A percentile compares a stretch with the other conserved stretches of the same genome.
These are phyloP conservation scores for Galerucella pusilla DNA, from an alignment of 2,888 invertebrate species.

Conservation along the genomic window DNA sequence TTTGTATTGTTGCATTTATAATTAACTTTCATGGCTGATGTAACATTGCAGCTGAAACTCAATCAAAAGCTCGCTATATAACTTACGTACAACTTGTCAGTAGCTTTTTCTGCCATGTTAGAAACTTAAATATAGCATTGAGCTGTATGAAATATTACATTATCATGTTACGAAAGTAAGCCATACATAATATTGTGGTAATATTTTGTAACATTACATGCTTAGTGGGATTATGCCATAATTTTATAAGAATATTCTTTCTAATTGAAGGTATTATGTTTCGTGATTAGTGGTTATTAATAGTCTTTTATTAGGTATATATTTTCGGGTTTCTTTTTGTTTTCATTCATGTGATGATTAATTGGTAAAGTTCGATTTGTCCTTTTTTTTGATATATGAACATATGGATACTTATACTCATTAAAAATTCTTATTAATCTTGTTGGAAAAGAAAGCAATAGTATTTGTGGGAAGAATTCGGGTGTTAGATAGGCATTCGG, in stretches of 20 bases:
- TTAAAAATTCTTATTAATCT: slow-evolving; percentile 3
- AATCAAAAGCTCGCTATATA: too few species aligned
- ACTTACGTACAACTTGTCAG: too few species aligned
- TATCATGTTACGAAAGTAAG: too few species aligned
- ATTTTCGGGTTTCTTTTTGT: slow-evolving; percentile 28
- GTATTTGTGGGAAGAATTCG: background rate
- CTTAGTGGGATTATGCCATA: slow-evolving; percentile 40
- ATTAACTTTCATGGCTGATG: too few species aligned
- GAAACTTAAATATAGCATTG: too few species aligned
- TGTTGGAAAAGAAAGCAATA: too few species aligned
- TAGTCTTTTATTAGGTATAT: slow-evolving; percentile 30
- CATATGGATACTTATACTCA: background rate
- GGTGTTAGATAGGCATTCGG: background rate
- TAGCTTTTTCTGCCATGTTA: too few species aligned
- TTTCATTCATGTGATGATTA: slow-evolving; percentile 13
- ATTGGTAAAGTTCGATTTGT: slow-evolving; percentile 3
- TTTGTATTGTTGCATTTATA: too few species aligned
- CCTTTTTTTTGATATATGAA: background rate
- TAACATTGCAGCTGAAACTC: too few species aligned
- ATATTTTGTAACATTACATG: too few species aligned
- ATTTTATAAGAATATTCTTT: slow-evolving; percentile 43
- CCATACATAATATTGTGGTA: too few species aligned
- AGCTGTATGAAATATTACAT: too few species aligned
- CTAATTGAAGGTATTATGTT: slow-evolving; percentile 44
- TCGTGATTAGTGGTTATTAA: slow-evolving; percentile 40